Evolutionary conservation across 2,113 vertebrate species (phyloP).

Genomic region (Xiphophorus hellerii): DNA sequence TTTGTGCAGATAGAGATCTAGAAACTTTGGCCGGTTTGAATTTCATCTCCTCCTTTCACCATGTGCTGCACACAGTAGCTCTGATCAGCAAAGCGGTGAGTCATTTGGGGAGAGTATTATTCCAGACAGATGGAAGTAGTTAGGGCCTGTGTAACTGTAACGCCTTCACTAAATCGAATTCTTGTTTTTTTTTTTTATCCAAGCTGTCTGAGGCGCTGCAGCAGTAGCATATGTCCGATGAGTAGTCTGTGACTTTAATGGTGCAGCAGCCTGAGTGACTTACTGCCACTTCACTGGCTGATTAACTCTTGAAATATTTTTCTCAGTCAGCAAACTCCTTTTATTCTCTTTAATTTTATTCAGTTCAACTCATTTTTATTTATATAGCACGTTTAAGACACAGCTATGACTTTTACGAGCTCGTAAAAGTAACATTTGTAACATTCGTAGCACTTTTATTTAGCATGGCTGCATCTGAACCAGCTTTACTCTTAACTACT

Average conservation of each 20-base stretch:
- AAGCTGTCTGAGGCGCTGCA: slow-evolving; percentile 48
- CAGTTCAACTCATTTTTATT: not conserved
- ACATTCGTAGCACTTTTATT: too few species aligned
- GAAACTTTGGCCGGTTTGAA: slow-evolving; percentile 1
- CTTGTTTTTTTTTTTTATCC: slow-evolving; percentile 15
- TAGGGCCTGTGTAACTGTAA: slow-evolving; percentile 44
- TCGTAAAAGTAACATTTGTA: too few species aligned
- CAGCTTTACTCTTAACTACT: too few species aligned
- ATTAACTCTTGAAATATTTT: too few species aligned
- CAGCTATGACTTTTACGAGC: not conserved
- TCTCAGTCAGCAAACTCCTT: too few species aligned
- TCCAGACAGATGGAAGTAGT: slow-evolving; percentile 63
- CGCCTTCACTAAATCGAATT: slow-evolving; percentile 31
- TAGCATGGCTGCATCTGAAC: not conserved
- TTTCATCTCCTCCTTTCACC: slow-evolving; percentile 6
- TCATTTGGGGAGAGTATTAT: slow-evolving; percentile 36
- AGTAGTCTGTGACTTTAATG: too few species aligned
- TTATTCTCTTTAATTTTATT: not conserved
- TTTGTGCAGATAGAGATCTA: not conserved
- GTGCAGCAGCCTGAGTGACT: too few species aligned
- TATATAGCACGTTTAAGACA: too few species aligned
- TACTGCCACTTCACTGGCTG: too few species aligned
- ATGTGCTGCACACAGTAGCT: slow-evolving; percentile 1
- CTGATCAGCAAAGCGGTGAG: slow-evolving; percentile 43
- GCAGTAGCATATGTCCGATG: not conserved